phyloP scores from a whole-genome alignment of 2,797 vertebrate genomes.

The Microchirus variegatus region DNA sequence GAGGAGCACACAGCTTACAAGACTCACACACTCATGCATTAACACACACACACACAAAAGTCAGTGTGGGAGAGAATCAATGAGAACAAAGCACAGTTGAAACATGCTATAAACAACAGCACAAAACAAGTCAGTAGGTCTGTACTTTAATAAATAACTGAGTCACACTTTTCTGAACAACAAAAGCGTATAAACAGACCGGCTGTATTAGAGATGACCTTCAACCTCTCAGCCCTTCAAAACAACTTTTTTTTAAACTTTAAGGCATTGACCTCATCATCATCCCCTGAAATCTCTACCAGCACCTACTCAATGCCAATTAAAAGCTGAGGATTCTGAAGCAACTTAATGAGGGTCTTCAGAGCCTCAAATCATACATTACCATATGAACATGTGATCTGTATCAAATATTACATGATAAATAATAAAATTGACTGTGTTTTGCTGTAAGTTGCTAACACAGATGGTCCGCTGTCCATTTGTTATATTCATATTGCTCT shows the following conservation, averaged over 20 bases:
- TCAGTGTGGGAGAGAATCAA: constrained; percentile 65
- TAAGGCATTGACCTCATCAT: constrained; percentile 33
- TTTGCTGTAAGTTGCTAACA: too few relatives aligned
- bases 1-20: constrained; percentile 12
- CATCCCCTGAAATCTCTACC: constrained; percentile 32
- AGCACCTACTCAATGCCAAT: constrained; percentile 21
- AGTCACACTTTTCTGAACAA: constrained; percentile 39
- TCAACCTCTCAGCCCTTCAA: constrained; percentile 51
- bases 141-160: constrained; percentile 54
- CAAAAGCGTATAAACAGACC: constrained; percentile 30
- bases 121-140: constrained; percentile 50
- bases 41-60: constrained; percentile 5
- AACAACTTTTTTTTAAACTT: constrained; percentile 41
- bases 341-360: neutral
- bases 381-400: neutral
- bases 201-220: constrained; percentile 24
- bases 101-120: constrained; percentile 53
- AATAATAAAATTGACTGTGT: too few relatives aligned
- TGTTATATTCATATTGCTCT: too few relatives aligned
- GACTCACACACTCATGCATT: constrained; percentile 4
- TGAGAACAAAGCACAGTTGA: constrained; percentile 61
- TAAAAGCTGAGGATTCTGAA: constrained; percentile 10
- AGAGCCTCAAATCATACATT: neutral
- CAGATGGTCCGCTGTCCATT: too few relatives aligned
- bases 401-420: too few relatives aligned